phyloP scores from a whole-genome alignment of 2,797 vertebrate genomes.

The Atherinosoma microstoma region DNA sequence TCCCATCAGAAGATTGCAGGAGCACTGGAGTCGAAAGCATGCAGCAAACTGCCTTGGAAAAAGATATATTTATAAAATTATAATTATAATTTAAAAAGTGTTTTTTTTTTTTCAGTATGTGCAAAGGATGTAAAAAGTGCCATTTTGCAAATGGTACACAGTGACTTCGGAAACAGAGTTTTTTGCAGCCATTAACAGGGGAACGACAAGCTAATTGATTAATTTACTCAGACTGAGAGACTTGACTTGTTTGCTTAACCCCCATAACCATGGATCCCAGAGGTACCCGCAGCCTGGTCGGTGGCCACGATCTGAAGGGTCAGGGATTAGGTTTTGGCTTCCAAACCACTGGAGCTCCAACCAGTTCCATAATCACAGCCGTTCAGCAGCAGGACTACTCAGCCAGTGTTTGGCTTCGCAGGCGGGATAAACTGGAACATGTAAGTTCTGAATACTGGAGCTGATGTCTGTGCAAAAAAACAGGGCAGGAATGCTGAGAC shows the following conservation, averaged over 20 bases:
- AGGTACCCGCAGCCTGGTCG: constrained; percentile 61
- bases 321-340: constrained; percentile 75
- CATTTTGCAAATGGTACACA: background rate
- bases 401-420: constrained; percentile 92
- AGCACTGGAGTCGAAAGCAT: constrained; percentile 10
- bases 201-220: constrained; percentile 23
- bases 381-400: constrained; percentile 95
- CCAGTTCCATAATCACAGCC: constrained; percentile 85
- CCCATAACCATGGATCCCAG: constrained; percentile 60
- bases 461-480: constrained; percentile 3
- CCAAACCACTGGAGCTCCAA: constrained; percentile 74
- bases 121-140: constrained; percentile 3
- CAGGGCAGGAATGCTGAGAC: background rate
- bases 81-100: background rate
- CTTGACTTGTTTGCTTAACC: background rate
- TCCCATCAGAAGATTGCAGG: constrained; percentile 2
- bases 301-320: constrained; percentile 86
- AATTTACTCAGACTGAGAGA: background rate
- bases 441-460: constrained; percentile 81
- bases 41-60: constrained; percentile 6
- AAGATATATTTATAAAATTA: background rate
- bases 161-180: constrained; percentile 1
- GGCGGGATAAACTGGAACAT: constrained; percentile 92
- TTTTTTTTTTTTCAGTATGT: constrained; percentile 3
- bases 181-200: constrained; percentile 6